Base-by-base conservation (phyloP, 2,113 vertebrate genomes). In the Pelecanoides urinatrix region DNA sequence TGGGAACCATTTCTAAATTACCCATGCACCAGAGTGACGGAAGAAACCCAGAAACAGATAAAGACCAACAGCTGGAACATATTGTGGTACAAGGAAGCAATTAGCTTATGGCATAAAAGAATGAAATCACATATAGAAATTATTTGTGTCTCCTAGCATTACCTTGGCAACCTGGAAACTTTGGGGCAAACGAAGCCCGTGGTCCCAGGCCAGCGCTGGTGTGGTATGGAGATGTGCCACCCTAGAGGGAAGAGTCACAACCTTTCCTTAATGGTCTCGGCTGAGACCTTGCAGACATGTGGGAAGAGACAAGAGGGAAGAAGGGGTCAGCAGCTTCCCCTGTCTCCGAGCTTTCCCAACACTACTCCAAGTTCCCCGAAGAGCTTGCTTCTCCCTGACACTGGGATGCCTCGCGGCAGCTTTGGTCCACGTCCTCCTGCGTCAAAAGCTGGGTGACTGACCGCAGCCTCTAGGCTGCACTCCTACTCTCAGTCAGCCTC, bases 1-100 rank as follows among this genome's bases (percentile, higher is more conserved):
- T 94, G 97, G 95, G 95, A 97, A 93, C 45, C 38, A 96, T 95
- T 97, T 97, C 93, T 90, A 92, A 97, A 96, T 95, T 94, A 92
- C 91, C 58, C 74, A 63, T 94, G 53, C 58, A 94, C 55, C 71
- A 92, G 77, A 94, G 77, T 83, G 87, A 92, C 80, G 32, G 89
- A 91, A 83, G 45, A 94, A 96, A 97, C 49, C n/a, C 84, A 95
- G 96, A 91, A 96, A 94, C 81, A 95, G 96, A 95, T 94, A 94
- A 96, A 92, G 67, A 80, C 84, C 11, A 5, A 76, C 96, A 97
- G 86, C 91, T 97, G 96, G 81, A 95, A 96, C 47, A 56, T 25
- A 93, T 94, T 95, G 77, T 92, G 91, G 87, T 92, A 73, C 89
- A 76, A 95, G 58, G 84, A 95, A 95, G 71, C 58, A 92, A 94